Percentiles rank a stretch among this genome's conserved stretches.
Evolutionary conservation across 2,797 vertebrate species (phyloP).

Genomic region (Cirrhinus molitorella): DNA sequence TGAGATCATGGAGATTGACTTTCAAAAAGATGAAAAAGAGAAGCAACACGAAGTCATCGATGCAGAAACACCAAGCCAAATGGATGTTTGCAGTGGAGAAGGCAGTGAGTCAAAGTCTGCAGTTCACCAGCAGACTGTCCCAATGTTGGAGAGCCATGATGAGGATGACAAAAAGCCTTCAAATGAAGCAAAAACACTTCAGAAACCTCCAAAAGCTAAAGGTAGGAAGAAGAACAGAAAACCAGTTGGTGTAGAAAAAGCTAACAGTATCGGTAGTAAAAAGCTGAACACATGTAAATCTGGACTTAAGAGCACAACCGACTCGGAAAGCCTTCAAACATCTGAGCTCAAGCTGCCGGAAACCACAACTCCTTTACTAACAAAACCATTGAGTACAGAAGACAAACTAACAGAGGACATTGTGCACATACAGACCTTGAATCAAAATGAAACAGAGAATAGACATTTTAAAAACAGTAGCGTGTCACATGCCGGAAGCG

Average conservation of each 20-base stretch:
- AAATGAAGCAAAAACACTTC: not conserved
- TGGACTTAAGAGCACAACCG: not conserved
- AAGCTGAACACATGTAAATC: not conserved
- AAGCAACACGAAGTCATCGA: not conserved
- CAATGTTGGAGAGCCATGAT: not conserved
- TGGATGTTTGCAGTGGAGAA: not conserved
- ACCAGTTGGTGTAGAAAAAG: not conserved
- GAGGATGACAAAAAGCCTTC: not conserved
- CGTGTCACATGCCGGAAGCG: not conserved
- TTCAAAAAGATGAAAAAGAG: not conserved
- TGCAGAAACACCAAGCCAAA: not conserved
- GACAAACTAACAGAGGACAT: not conserved
- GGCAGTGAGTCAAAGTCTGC: not conserved
- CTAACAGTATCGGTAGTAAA: not conserved
- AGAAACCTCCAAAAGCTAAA: not conserved
- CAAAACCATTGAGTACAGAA: conserved; percentile 24
- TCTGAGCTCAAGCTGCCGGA: conserved; percentile 17
- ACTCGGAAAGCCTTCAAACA: not conserved
- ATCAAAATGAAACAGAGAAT: not conserved
- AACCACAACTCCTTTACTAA: conserved; percentile 45
- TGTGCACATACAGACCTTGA: not conserved
- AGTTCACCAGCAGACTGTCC: not conserved
- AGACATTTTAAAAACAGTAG: conserved; percentile 19
- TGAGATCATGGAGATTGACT: not conserved
- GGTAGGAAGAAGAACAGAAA: conserved; percentile 1